Evolutionary conservation across 2,888 invertebrate species (phyloP).

Genomic region (Ashinkailepas kermadecensis): DNA sequence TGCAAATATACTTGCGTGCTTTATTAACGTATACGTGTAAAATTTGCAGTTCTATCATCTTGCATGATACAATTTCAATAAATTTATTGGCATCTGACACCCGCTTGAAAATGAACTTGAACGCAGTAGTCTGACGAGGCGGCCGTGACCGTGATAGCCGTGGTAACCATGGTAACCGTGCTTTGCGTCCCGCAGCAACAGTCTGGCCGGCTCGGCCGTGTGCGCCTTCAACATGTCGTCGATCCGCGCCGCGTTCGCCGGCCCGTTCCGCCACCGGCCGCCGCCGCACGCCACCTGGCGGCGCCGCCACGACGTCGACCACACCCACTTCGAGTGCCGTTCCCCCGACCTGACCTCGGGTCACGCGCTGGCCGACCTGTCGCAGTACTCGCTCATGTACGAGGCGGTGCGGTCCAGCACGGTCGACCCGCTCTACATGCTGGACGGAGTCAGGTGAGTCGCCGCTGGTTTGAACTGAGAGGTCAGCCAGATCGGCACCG

Average conservation of each 20-base stretch:
- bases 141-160: neutral
- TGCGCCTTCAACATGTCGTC: slow-evolving; percentile 81
- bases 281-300: slow-evolving; percentile 70
- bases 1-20: too few relatives aligned
- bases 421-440: slow-evolving; percentile 59
- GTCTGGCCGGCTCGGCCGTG: slow-evolving; percentile 83
- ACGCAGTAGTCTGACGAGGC: neutral
- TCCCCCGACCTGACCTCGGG: slow-evolving; percentile 17
- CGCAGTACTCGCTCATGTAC: slow-evolving; percentile 78
- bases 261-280: slow-evolving; percentile 77
- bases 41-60: too few relatives aligned
- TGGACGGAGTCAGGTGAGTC: slow-evolving; percentile 52
- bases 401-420: slow-evolving; percentile 69
- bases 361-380: slow-evolving; percentile 41
- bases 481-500: too few relatives aligned
- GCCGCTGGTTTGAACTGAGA: too few relatives aligned
- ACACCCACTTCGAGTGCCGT: slow-evolving; percentile 58
- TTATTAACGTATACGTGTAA: too few relatives aligned
- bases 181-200: slow-evolving; percentile 48
- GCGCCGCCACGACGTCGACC: slow-evolving; percentile 35
- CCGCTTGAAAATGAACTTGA: too few relatives aligned
- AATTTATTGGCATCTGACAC: too few relatives aligned
- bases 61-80: too few relatives aligned
- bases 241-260: slow-evolving; percentile 70
- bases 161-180: neutral